phyloP scores from a whole-genome alignment of 2,113 vertebrate genomes.

The Mohoua ochrocephala region DNA sequence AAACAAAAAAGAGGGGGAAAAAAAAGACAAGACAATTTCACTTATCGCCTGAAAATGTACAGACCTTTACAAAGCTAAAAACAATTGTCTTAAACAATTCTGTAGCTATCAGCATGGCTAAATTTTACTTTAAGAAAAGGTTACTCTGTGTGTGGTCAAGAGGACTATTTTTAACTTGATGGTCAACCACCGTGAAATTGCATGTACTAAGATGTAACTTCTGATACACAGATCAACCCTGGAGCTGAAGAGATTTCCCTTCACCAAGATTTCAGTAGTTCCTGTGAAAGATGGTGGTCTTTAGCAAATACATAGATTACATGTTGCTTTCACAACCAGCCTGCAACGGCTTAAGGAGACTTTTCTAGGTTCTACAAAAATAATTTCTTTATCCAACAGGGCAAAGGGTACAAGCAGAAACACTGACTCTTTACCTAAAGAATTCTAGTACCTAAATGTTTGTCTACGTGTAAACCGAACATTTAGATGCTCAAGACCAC shows the following conservation, averaged over 20 bases:
- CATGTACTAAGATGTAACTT: slow-evolving; percentile 5
- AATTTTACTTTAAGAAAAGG: background rate
- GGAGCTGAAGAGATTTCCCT: slow-evolving; percentile 1
- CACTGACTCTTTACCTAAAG: background rate
- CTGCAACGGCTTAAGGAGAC: background rate
- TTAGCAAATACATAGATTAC: background rate
- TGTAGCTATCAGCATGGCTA: background rate
- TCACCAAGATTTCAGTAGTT: background rate
- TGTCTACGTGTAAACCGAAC: background rate
- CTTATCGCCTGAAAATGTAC: background rate
- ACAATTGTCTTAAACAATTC: background rate
- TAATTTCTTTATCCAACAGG: background rate
- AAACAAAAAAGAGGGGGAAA: rapidly evolving
- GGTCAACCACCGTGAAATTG: slow-evolving; percentile 78
- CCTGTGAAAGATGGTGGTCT: background rate
- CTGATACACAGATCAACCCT: background rate
- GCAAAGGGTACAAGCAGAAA: background rate
- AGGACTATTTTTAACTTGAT: slow-evolving; percentile 58
- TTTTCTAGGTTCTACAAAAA: background rate
- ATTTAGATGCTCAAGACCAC: rapidly evolving
- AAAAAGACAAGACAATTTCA: background rate
- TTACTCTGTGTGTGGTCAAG: slow-evolving; percentile 18
- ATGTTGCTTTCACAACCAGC: background rate
- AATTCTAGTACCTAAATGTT: background rate
- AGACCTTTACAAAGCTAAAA: background rate